These are phyloP conservation scores for Heteractis magnifica DNA, from an alignment of 92 coral and sea anemone species.

Conservation along the genomic window DNA sequence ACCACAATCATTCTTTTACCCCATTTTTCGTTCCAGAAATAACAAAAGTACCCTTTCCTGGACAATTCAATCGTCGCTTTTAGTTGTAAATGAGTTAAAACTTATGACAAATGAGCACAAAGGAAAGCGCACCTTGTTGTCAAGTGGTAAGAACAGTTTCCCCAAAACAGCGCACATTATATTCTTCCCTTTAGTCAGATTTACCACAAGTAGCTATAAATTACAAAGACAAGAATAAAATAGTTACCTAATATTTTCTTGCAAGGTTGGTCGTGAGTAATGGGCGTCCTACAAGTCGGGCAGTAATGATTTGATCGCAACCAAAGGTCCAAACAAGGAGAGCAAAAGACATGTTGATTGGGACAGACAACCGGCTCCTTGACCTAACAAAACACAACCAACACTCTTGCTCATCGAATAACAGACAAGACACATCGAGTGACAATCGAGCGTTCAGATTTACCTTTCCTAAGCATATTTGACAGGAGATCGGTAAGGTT, in stretches of 20 bases:
- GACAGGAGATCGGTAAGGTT: conserved; percentile 97
- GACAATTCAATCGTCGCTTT: neutral
- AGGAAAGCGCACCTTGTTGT: neutral
- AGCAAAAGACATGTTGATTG: conserved; percentile 95
- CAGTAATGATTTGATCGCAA: conserved; percentile 81
- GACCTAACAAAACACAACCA: conserved; percentile 56
- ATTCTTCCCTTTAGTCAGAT: neutral
- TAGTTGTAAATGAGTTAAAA: neutral
- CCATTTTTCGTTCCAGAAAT: conserved; percentile 2
- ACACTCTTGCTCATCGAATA: neutral
- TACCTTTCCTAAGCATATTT: conserved; percentile 98
- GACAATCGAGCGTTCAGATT: neutral
- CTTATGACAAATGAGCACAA: conserved; percentile 12
- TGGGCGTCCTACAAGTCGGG: conserved; percentile 97
- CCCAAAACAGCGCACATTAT: neutral
- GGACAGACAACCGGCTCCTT: conserved; percentile 98
- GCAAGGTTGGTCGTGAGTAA: conserved; percentile 87
- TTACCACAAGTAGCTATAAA: neutral
- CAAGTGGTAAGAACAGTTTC: neutral
- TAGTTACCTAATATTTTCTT: conserved; percentile 90
- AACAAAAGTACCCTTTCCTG: conserved; percentile 10
- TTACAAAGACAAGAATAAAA: neutral
- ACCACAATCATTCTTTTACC: neutral
- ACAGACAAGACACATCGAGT: neutral
- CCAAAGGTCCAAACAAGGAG: conserved; percentile 96